Base-by-base conservation (phyloP, 2,113 vertebrate species). In the Cranoglanis bouderius region DNA sequence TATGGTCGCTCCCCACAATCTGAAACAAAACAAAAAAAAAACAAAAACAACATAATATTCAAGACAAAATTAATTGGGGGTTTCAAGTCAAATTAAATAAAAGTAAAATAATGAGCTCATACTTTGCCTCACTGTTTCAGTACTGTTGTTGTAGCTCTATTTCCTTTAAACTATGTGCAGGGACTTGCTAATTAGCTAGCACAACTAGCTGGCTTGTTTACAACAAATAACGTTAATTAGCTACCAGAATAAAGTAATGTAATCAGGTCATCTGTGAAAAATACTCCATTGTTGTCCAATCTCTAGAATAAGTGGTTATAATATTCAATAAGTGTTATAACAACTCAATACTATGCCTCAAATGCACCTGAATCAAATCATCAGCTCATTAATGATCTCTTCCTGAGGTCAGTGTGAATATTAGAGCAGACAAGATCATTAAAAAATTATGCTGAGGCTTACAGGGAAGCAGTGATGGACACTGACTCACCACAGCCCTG, bases 1-100 rank as follows among this genome's bases (percentile, higher is more conserved):
- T 94, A 96, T 4, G 95, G 95, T 84, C 95, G 93, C 82, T 89
- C 92, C 49, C 96, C 96, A 87, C 96, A 96, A 19, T 89, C 96
- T 96, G 87, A 93, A 88, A 86, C 14, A 32, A 32, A 65, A 21
- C 14, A 61, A 32, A 43, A 65, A 55, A 74, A n/a, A 6, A 10
- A 40, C 51, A 85, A 7, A 21, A 19, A 74, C 1, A 1, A 49
- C 0, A 16, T 6, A 19, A n/a, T n/a, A n/a, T 51, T 16, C 16
- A 78, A 8, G 40, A 77, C 2, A 43, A 12, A 72, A 43, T 43
- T 40, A 12, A 75, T 9, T 43, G 19, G 38, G 19, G 9, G n/a
- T n/a, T 43, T 75, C 21, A 10, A 40, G 7, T 74, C n/a, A n/a
- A n/a, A n/a, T n/a, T n/a, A n/a, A n/a, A n/a, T n/a, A n/a, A n/a